A percentile compares a stretch with the other conserved stretches of the same genome.
These are phyloP conservation scores for Sternotherus odoratus DNA, from an alignment of 2,797 vertebrate species.

Conservation along the genomic window DNA sequence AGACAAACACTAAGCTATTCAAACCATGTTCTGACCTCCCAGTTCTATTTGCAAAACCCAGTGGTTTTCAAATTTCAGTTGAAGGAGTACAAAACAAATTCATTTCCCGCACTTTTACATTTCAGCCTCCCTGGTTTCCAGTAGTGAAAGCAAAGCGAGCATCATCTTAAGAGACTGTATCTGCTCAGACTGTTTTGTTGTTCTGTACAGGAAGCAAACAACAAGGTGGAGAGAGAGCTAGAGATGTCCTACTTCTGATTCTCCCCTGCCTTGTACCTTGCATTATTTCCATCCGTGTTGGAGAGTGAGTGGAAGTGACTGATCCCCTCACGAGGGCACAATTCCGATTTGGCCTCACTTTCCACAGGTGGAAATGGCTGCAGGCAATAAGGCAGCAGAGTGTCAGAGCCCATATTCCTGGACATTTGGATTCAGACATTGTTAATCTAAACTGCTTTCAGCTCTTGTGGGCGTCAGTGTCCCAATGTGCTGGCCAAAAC, in stretches of 20 bases:
- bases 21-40: background rate
- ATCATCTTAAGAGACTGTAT: conserved; percentile 72
- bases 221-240: conserved; percentile 71
- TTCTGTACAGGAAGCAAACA: conserved; percentile 75
- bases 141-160: conserved; percentile 51
- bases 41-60: background rate
- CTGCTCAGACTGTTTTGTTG: conserved; percentile 74
- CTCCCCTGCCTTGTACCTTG: conserved; percentile 60
- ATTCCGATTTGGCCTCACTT: conserved; percentile 20
- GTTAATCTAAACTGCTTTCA: conserved; percentile 81
- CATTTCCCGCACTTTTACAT: conserved; percentile 56
- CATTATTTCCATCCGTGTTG: conserved; percentile 22
- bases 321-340: background rate
- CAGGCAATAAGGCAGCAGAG: conserved; percentile 57
- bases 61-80: fast-evolving
- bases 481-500: conserved; percentile 82
- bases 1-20: background rate
- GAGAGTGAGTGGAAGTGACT: background rate
- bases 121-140: conserved; percentile 45
- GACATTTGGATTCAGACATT: conserved; percentile 71
- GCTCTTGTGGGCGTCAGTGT: conserved; percentile 80
- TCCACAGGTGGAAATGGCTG: conserved; percentile 37
- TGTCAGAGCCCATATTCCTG: conserved; percentile 53
- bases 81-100: background rate
- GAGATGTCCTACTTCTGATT: conserved; percentile 53